Evolutionary conservation across 2,888 invertebrate species (phyloP).

Genomic region (Apantesis nais): DNA sequence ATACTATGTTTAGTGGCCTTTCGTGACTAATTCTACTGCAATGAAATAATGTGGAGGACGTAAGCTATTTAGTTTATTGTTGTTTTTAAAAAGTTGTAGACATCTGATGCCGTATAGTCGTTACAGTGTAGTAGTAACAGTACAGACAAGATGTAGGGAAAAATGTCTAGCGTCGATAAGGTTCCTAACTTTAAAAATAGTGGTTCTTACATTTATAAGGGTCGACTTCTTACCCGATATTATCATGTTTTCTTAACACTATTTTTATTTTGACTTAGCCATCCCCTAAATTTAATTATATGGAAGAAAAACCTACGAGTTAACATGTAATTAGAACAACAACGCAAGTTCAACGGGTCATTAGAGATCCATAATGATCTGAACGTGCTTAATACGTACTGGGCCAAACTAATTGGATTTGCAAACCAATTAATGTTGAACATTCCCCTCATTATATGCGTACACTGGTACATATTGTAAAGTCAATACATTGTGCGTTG

Average conservation of each 20-base stretch:
- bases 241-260: not conserved
- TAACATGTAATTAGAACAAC: slow-evolving; percentile 4
- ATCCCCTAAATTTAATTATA: not conserved
- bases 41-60: not conserved
- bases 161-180: no score
- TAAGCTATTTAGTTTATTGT: not conserved
- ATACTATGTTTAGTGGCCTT: no score
- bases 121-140: no score
- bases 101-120: no score
- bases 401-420: slow-evolving; percentile 79
- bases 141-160: no score
- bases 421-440: slow-evolving; percentile 81
- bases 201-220: no score
- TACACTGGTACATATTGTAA: slow-evolving; percentile 67
- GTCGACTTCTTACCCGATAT: no score
- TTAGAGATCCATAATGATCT: slow-evolving; percentile 79
- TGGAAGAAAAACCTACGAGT: not conserved
- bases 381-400: slow-evolving; percentile 77
- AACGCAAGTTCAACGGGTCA: slow-evolving; percentile 54
- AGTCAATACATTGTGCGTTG: slow-evolving; percentile 67
- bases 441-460: slow-evolving; percentile 74
- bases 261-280: not conserved
- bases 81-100: no score
- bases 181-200: no score
- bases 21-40: not conserved